These are phyloP conservation scores for Coilia nasus DNA, from an alignment of 2,797 vertebrate genomes.

Conservation along the genomic window DNA sequence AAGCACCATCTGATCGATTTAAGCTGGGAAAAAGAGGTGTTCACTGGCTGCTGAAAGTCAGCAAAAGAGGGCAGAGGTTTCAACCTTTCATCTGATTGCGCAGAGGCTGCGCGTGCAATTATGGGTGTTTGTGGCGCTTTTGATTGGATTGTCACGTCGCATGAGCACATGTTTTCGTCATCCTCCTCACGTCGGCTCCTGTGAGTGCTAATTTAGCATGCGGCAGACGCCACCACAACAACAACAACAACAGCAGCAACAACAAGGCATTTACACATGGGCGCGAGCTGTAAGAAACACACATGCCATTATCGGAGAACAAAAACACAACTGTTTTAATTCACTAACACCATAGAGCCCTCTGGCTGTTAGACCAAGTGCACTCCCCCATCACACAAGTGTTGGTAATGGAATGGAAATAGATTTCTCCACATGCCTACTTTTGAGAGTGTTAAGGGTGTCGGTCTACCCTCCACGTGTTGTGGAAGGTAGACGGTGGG, in stretches of 20 bases:
- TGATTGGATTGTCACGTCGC: background rate
- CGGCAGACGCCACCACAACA: background rate
- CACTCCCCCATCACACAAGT: background rate
- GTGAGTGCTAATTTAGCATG: background rate
- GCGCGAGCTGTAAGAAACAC: background rate
- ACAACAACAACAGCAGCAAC: background rate
- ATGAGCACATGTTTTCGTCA: background rate
- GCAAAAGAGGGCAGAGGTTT: constrained; percentile 29
- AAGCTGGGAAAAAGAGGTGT: constrained; percentile 24
- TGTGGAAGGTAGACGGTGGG: no score
- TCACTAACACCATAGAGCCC: background rate
- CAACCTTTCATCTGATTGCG: constrained; percentile 4
- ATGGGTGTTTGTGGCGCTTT: background rate
- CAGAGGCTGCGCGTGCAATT: background rate
- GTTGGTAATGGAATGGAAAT: background rate
- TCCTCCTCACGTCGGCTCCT: background rate
- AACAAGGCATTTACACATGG: background rate
- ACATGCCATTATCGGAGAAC: background rate
- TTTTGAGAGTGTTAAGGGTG: background rate
- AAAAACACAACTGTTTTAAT: background rate
- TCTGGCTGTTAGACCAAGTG: background rate
- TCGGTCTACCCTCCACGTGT: background rate
- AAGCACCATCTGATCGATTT: constrained; percentile 40
- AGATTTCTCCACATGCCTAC: background rate
- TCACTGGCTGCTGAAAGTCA: constrained; percentile 15